Evolutionary conservation across 2,113 vertebrate genomes (phyloP).

Genomic region (Verasper variegatus): DNA sequence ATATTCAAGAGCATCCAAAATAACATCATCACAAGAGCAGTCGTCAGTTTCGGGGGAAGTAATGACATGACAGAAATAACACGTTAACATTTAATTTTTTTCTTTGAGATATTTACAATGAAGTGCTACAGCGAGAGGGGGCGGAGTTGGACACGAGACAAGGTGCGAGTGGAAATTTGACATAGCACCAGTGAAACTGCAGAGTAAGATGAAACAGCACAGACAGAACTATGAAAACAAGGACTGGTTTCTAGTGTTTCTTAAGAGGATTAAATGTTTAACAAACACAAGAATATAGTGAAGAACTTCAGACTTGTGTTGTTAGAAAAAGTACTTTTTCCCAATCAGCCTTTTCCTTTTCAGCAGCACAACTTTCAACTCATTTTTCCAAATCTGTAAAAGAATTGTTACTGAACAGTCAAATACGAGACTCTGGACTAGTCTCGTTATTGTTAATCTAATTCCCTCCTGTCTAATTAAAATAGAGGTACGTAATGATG

Average conservation of each 20-base stretch:
- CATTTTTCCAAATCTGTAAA: too few species aligned
- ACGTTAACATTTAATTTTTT: constrained; percentile 37
- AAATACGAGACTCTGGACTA: too few species aligned
- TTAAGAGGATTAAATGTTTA: constrained; percentile 44
- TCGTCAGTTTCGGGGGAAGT: neutral
- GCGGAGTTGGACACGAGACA: constrained; percentile 20
- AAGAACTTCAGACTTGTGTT: neutral
- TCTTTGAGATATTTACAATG: constrained; percentile 31
- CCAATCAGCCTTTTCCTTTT: too few species aligned
- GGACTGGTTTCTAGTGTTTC: constrained; percentile 39
- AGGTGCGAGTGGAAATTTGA: neutral
- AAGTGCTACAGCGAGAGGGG: neutral
- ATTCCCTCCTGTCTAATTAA: too few species aligned
- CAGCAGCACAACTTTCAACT: too few species aligned
- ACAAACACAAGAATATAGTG: constrained; percentile 6
- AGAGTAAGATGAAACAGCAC: constrained; percentile 32
- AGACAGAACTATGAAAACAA: neutral
- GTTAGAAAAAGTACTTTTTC: too few species aligned
- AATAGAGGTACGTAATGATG: too few species aligned
- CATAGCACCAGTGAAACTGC: constrained; percentile 35
- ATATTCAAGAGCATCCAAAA: neutral
- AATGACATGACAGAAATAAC: constrained; percentile 20
- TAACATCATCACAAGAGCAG: constrained; percentile 2
- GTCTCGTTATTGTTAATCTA: too few species aligned
- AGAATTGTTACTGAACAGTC: too few species aligned